These are phyloP conservation scores for Sylvicapra grimmia DNA, from an alignment of 2,113 vertebrate genomes.

Conservation along the genomic window DNA sequence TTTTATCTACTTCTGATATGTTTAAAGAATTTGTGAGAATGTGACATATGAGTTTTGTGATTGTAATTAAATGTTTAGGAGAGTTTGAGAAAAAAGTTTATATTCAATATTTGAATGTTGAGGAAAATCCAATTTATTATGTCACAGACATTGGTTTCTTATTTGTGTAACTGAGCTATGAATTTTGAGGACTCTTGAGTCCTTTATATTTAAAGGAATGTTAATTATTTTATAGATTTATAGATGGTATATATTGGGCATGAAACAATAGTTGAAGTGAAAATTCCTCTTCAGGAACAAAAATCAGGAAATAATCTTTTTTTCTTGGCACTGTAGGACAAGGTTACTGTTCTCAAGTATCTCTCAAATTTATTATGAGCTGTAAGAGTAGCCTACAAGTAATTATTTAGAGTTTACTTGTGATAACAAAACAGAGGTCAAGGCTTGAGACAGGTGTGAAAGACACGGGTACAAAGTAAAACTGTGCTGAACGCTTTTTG, in stretches of 20 bases:
- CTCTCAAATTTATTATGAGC: background rate
- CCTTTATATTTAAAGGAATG: constrained; percentile 2
- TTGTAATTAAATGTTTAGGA: background rate
- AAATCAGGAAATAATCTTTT: background rate
- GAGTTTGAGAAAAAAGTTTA: background rate
- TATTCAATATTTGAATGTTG: background rate
- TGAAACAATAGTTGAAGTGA: background rate
- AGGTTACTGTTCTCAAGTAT: background rate
- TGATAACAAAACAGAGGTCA: background rate
- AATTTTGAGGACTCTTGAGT: background rate
- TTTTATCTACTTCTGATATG: constrained; percentile 3
- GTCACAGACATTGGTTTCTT: background rate
- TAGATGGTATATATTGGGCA: background rate
- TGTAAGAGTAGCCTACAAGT: background rate
- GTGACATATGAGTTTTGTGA: background rate
- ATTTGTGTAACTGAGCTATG: background rate
- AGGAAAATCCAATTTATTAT: constrained; percentile 4
- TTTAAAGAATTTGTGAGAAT: constrained; percentile 3
- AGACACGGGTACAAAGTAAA: background rate
- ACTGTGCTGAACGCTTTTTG: background rate
- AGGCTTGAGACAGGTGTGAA: background rate
- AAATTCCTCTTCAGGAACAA: background rate
- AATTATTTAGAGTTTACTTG: background rate
- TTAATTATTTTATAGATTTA: background rate
- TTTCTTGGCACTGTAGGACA: background rate